phyloP scores from a whole-genome alignment of 92 coral and sea anemone genomes.

The Micromussa lordhowensis region DNA sequence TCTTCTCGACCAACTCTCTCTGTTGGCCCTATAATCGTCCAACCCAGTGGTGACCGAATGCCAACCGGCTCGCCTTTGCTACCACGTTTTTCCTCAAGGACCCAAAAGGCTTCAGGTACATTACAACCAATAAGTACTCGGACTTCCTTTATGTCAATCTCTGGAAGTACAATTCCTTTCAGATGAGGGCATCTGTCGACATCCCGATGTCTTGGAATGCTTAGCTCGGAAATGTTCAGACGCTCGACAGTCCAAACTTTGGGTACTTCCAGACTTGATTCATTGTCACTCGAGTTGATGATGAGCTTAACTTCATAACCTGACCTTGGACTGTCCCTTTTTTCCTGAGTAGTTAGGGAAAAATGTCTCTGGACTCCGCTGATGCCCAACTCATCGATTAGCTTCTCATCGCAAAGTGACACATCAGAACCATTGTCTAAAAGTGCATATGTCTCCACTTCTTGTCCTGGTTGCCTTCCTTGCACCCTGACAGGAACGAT shows the following conservation, averaged over 20 bases:
- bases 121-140: not conserved
- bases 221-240: conserved; percentile 2
- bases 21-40: no score
- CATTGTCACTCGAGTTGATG: not conserved
- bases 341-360: conserved; percentile 9
- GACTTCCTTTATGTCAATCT: conserved; percentile 6
- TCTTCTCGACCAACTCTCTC: no score
- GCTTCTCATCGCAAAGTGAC: not conserved
- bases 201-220: conserved; percentile 12
- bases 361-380: not conserved
- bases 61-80: no score
- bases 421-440: no score
- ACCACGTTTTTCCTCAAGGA: not conserved
- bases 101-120: not conserved
- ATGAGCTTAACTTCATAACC: not conserved
- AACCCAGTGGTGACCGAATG: no score
- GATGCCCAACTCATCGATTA: not conserved
- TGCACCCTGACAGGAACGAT: conserved; percentile 1
- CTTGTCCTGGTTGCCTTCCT: not conserved
- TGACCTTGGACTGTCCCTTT: not conserved
- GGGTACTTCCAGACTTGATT: not conserved
- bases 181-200: conserved; percentile 20
- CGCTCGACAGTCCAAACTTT: not conserved
- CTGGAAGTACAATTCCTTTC: not conserved
- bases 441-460: not conserved